Conservation (phyloP, 2,888 invertebrate species). For the Villa cingulata region DNA sequence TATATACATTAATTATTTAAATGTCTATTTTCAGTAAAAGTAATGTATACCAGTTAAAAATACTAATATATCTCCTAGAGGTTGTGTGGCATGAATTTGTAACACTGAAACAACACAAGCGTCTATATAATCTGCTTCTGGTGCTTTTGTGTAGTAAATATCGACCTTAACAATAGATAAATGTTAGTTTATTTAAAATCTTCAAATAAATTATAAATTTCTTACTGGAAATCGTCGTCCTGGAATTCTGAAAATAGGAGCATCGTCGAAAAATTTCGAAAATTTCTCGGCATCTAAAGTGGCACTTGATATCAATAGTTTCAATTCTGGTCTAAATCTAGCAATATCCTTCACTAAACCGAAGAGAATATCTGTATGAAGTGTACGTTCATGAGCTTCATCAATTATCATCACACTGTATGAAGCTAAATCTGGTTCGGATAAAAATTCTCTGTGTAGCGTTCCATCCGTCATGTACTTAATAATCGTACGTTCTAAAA, state of each 20-base stretch:
- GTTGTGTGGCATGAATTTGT: slow-evolving; percentile 97
- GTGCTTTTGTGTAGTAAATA: slow-evolving; percentile 97
- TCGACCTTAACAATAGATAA: slow-evolving; percentile 45
- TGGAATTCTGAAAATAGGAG: slow-evolving; percentile 94
- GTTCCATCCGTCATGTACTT: slow-evolving; percentile 99
- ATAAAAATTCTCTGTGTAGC: slow-evolving; percentile 88
- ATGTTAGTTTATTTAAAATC: background rate
- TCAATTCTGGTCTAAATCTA: slow-evolving; percentile 83
- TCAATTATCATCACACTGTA: slow-evolving; percentile 99
- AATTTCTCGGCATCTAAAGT: slow-evolving; percentile 98
- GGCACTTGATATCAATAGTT: slow-evolving; percentile 93
- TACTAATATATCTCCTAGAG: slow-evolving; percentile 88
- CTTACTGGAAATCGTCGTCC: slow-evolving; percentile 84
- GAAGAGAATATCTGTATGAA: slow-evolving; percentile 97
- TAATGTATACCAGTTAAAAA: slow-evolving; percentile 71
- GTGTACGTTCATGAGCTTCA: slow-evolving; percentile 96
- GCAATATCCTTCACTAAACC: slow-evolving; percentile 94
- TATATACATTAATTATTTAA: background rate
- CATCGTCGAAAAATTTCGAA: slow-evolving; percentile 95
- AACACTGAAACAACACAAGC: slow-evolving; percentile 94
- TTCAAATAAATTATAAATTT: background rate
- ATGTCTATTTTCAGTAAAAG: background rate
- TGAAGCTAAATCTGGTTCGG: slow-evolving; percentile 88
- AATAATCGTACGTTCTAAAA: slow-evolving; percentile 73
- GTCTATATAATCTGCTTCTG: slow-evolving; percentile 97